Evolutionary conservation across 2,113 vertebrate genomes (phyloP).

Genomic region (Hemichromis elongatus): DNA sequence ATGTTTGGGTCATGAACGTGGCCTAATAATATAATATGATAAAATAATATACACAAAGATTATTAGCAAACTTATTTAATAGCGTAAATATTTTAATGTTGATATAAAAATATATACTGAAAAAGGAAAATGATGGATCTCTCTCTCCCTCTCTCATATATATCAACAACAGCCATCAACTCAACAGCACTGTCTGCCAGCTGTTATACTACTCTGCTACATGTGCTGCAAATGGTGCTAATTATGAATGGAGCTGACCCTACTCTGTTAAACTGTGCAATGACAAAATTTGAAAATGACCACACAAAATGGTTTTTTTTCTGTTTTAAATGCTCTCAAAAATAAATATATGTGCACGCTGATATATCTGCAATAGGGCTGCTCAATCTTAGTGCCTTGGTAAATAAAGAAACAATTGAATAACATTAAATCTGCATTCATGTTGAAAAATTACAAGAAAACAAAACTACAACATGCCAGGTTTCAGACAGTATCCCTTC

Average conservation of each 20-base stretch:
- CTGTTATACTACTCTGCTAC: not conserved
- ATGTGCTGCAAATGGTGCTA: not conserved
- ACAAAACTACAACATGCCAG: slow-evolving; percentile 66
- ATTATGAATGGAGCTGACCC: not conserved
- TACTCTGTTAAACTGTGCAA: not conserved
- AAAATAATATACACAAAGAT: not conserved
- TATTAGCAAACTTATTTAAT: not conserved
- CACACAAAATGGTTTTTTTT: not conserved
- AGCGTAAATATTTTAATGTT: not conserved
- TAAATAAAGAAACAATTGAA: not conserved
- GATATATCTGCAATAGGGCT: no score
- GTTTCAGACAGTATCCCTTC: slow-evolving; percentile 84
- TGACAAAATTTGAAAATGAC: not conserved
- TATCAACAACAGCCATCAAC: no score
- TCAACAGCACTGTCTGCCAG: no score
- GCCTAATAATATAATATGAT: not conserved
- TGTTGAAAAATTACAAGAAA: not conserved
- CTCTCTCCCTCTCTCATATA: no score
- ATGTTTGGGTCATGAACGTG: not conserved
- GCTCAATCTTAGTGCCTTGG: not conserved
- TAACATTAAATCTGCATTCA: not conserved
- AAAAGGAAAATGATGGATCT: no score
- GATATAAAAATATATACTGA: not conserved
- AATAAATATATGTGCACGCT: not conserved
- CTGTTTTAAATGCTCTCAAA: not conserved